These are phyloP conservation scores for Cebus imitator DNA, from an alignment of 2,113 vertebrate genomes.

Conservation along the genomic window DNA sequence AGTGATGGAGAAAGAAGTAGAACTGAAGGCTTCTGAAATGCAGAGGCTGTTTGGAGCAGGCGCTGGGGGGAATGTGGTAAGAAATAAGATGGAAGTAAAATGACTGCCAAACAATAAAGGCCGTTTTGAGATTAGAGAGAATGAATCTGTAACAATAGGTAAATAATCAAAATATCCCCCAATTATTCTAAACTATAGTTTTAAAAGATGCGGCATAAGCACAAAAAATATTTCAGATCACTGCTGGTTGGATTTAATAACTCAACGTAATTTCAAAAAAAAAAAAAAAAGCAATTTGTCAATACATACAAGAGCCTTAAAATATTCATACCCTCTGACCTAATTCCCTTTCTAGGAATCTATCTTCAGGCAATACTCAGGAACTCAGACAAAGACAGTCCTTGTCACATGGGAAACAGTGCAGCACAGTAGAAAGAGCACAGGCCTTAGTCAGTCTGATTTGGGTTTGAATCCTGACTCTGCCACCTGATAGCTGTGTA, in stretches of 20 bases:
- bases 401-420: neutral
- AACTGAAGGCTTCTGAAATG: neutral
- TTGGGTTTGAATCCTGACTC: neutral
- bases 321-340: neutral
- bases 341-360: neutral
- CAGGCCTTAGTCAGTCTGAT: neutral
- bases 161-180: neutral
- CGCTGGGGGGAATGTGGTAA: neutral
- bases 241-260: neutral
- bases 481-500: conserved; percentile 10
- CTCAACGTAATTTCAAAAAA: neutral
- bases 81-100: neutral
- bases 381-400: neutral
- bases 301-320: neutral
- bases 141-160: neutral
- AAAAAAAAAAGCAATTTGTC: neutral
- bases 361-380: neutral
- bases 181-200: conserved; percentile 12
- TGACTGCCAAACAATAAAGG: neutral
- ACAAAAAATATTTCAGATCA: neutral
- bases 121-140: neutral
- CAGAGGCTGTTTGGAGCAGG: neutral
- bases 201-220: neutral
- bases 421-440: neutral
- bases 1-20: neutral